A percentile compares a stretch with the other conserved stretches of the same genome.
phyloP scores from a whole-genome alignment of 2,797 vertebrate species.

The Ibycter americanus region DNA sequence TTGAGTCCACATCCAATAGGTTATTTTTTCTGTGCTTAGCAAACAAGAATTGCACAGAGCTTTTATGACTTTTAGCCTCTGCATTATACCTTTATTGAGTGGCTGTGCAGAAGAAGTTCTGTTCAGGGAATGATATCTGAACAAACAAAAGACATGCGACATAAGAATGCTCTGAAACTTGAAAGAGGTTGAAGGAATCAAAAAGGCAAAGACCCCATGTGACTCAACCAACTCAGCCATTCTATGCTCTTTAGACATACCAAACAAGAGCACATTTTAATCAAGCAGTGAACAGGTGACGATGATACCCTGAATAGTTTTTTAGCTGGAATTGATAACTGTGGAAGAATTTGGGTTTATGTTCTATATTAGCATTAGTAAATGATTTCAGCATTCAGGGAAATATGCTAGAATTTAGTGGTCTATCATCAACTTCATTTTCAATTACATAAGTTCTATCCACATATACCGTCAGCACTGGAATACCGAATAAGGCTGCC shows the following conservation, averaged over 20 bases:
- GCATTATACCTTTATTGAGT: background rate
- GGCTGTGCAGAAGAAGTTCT: background rate
- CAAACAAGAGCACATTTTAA: conserved; percentile 53
- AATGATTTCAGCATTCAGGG: conserved; percentile 47
- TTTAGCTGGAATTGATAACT: conserved; percentile 49
- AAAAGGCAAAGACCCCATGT: background rate
- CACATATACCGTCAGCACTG: background rate
- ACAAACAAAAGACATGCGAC: background rate
- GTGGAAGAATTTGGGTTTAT: conserved; percentile 43
- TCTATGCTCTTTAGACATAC: conserved; percentile 14
- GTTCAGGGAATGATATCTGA: background rate
- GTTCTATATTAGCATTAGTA: conserved; percentile 39
- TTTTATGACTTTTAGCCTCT: conserved; percentile 8
- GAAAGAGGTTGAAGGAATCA: conserved; percentile 4
- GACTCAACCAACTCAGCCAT: conserved; percentile 1
- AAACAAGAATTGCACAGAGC: background rate
- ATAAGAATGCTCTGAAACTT: background rate
- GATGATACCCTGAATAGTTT: conserved; percentile 62
- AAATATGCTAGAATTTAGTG: conserved; percentile 7
- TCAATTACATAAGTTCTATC: background rate
- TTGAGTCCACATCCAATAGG: background rate
- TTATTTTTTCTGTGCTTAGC: background rate
- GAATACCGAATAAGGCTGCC: background rate
- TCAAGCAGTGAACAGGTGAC: conserved; percentile 50
- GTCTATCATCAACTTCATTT: conserved; percentile 16